A percentile compares a stretch with the other conserved stretches of the same genome.
Conservation (phyloP, 2,888 invertebrate genomes). For the Ashinkailepas kermadecensis region DNA sequence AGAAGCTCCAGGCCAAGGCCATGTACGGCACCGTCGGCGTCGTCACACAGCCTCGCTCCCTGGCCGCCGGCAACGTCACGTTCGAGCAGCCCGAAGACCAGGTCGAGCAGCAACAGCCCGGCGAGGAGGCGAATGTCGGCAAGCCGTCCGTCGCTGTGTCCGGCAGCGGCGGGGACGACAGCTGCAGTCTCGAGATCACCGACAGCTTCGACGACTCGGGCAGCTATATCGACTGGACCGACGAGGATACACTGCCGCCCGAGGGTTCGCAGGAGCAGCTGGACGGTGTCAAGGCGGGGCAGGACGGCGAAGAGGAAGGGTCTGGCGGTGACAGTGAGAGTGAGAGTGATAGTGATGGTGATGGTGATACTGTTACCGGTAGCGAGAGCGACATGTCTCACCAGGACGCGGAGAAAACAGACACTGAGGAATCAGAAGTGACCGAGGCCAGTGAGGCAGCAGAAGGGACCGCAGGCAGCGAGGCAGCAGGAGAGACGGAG, state of each 20-base stretch:
- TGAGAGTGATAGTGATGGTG: not conserved
- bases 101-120: not conserved
- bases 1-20: not conserved
- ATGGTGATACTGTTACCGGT: not conserved
- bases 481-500: not conserved
- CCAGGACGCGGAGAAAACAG: not conserved
- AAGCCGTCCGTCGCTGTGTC: not conserved
- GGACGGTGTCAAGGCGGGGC: not conserved
- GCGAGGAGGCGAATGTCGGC: no score
- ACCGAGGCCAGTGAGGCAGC: no score
- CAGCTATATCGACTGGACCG: conserved; percentile 12
- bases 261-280: not conserved
- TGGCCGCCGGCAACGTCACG: not conserved
- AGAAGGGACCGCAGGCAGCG: not conserved
- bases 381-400: no score
- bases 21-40: not conserved
- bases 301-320: not conserved
- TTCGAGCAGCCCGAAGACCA: not conserved
- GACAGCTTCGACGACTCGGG: conserved; percentile 12
- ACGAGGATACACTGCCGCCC: conserved; percentile 17
- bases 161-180: not conserved
- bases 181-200: not conserved
- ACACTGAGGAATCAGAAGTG: not conserved
- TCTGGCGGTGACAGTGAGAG: no score
- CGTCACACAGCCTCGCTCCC: not conserved